Evolutionary conservation across 2,888 invertebrate species (phyloP).

Genomic region (Mermis nigrescens): DNA sequence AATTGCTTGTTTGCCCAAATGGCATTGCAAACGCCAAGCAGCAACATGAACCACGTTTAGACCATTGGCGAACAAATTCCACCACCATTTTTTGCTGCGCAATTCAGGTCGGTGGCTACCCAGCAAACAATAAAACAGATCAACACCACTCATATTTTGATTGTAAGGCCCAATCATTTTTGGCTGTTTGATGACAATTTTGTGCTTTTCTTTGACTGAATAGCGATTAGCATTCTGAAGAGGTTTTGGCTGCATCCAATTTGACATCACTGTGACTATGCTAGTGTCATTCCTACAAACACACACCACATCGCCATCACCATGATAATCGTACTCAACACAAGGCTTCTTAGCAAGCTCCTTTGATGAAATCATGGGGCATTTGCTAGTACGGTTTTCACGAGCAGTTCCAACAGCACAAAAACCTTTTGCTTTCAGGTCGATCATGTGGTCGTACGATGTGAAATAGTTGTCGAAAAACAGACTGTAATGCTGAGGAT

Average conservation of each 20-base stretch:
- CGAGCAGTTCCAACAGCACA: not conserved
- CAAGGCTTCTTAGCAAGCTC: not conserved
- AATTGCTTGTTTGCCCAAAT: too few species aligned
- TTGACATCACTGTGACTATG: not conserved
- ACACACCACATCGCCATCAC: not conserved
- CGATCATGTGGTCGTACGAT: not conserved
- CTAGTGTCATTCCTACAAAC: not conserved
- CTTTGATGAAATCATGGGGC: not conserved
- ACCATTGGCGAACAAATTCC: not conserved
- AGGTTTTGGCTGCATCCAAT: not conserved
- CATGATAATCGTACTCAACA: too few species aligned
- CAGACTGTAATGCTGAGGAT: not conserved
- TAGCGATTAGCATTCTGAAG: not conserved
- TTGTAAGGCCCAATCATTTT: not conserved
- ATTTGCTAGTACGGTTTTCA: not conserved
- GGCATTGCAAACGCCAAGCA: not conserved
- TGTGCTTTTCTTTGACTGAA: not conserved
- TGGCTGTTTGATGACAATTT: not conserved
- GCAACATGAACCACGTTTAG: not conserved
- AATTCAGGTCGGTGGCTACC: not conserved
- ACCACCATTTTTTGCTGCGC: not conserved
- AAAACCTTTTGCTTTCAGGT: not conserved
- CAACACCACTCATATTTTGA: not conserved
- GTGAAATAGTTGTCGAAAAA: not conserved
- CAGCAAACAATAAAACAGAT: not conserved